These are phyloP conservation scores for Pomatostomus ruficeps DNA, from an alignment of 2,113 vertebrate species.

Conservation along the genomic window DNA sequence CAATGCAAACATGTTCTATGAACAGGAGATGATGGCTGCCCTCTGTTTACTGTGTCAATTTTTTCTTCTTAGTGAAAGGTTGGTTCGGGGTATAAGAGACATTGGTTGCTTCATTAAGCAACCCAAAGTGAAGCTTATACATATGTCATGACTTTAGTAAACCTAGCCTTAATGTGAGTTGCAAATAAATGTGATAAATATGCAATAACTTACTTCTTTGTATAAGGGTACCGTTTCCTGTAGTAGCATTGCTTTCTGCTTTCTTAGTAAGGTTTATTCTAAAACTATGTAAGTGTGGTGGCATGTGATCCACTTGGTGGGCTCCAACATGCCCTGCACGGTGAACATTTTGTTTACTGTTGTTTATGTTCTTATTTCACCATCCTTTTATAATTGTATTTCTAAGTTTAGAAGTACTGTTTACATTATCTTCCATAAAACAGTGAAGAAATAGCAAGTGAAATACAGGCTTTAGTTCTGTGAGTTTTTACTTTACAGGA, in stretches of 20 bases:
- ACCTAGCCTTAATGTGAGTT: constrained; percentile 59
- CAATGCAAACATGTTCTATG: not conserved
- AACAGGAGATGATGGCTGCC: not conserved
- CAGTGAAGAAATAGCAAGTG: constrained; percentile 40
- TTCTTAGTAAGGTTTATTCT: constrained; percentile 10
- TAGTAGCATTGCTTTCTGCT: constrained; percentile 36
- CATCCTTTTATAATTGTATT: constrained; percentile 55
- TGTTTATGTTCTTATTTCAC: constrained; percentile 48
- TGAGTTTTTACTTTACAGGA: not conserved
- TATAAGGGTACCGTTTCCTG: constrained; percentile 50
- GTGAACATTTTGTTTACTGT: constrained; percentile 56
- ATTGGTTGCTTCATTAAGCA: constrained; percentile 20
- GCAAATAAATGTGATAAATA: constrained; percentile 65
- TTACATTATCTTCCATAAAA: constrained; percentile 54
- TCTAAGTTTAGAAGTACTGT: constrained; percentile 49
- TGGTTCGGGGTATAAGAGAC: not conserved
- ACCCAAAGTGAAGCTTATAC: not conserved
- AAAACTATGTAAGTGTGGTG: constrained; percentile 23
- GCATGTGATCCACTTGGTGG: not conserved
- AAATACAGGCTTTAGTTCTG: not conserved
- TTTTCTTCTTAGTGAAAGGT: not conserved
- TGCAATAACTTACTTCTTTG: constrained; percentile 65
- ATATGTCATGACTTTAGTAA: constrained; percentile 42
- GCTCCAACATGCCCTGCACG: constrained; percentile 48
- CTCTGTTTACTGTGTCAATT: not conserved